These are phyloP conservation scores for Yponomeuta malinellus DNA, from an alignment of 2,888 invertebrate genomes.

Conservation along the genomic window DNA sequence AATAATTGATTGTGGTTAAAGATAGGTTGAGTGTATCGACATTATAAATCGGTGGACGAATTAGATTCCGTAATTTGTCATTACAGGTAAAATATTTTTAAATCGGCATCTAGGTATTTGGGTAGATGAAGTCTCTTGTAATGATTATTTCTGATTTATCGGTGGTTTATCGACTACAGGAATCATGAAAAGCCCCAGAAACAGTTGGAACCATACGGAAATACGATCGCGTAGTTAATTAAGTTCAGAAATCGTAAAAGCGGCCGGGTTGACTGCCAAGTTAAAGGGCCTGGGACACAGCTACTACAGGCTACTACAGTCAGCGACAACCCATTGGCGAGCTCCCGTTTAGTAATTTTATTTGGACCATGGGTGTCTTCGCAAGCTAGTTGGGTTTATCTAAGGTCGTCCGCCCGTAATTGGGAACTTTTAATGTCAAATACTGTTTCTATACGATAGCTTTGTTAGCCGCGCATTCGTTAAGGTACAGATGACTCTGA, in stretches of 20 bases:
- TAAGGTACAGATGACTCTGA: background rate
- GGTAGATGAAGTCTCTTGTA: too few species aligned
- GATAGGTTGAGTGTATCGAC: too few species aligned
- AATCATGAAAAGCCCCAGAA: too few species aligned
- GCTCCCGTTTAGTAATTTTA: background rate
- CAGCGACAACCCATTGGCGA: background rate
- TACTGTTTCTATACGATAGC: constrained; percentile 12
- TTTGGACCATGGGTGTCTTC: background rate
- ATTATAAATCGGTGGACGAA: too few species aligned
- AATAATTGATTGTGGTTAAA: too few species aligned
- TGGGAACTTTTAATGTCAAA: constrained; percentile 38
- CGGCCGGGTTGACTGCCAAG: background rate
- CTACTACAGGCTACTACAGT: constrained; percentile 7
- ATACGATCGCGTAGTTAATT: constrained; percentile 7
- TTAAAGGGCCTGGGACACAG: constrained; percentile 7
- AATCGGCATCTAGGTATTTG: too few species aligned
- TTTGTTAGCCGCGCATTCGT: constrained; percentile 8
- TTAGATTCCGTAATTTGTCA: too few species aligned
- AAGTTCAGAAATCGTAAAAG: constrained; percentile 8
- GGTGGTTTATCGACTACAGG: too few species aligned
- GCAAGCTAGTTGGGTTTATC: constrained; percentile 27
- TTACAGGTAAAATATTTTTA: too few species aligned
- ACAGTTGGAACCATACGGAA: background rate
- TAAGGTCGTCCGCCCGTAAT: constrained; percentile 31
- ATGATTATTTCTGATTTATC: too few species aligned